Evolutionary conservation across 2,888 invertebrate species (phyloP), one percentile per base, ranked within the genome.

Genomic region (Pinctada fucata): DNA sequence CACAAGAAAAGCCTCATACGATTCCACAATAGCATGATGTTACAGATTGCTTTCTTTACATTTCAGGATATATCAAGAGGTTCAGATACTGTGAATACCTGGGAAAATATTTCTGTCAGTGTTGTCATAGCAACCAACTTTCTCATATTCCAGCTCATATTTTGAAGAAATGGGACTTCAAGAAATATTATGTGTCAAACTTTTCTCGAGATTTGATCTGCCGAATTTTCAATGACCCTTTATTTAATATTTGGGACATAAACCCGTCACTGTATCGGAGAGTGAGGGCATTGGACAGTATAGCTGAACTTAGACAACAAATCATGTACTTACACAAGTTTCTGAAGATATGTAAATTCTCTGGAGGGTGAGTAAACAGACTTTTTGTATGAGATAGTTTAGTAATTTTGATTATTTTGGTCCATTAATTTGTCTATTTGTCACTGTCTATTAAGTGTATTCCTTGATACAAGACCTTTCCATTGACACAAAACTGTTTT

Each of bases 21-120:
- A 31, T 31, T 31, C 31, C 31, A 0, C 31, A 31, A 31, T 31
- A 31, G 31, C 1, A 31, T 31, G 31, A 31, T 31, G 31, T 31
- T 31, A 31, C 31, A 31, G 31, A 31, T 31, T 31, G 13, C n/a
- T 66, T 72, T 51, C 72, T 67, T 79, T 48, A 48, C 51, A 66
- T 83, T 84, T 52, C 84, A 88, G 90, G 95, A 82, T 96, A 96
- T 90, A 94, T 95, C 10, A 95, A 95, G 79, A 94, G 95, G 86
- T 96, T 95, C 92, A 94, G 96, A 16, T 97, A 96, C 89, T 97
- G 97, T 91, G 95, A 96, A 88, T 97, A 97, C 93, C 93, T 96
- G 81, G 96, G 97, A 8, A 95, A 96, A 89, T 96, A 96, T 92
- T 96, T 97, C 93, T 97, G 97, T 90, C 96, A 96, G 10, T 96